A percentile compares a stretch with the other conserved stretches of the same genome.
These are phyloP conservation scores for Arctia plantaginis DNA, from an alignment of 2,888 invertebrate genomes.

Conservation along the genomic window DNA sequence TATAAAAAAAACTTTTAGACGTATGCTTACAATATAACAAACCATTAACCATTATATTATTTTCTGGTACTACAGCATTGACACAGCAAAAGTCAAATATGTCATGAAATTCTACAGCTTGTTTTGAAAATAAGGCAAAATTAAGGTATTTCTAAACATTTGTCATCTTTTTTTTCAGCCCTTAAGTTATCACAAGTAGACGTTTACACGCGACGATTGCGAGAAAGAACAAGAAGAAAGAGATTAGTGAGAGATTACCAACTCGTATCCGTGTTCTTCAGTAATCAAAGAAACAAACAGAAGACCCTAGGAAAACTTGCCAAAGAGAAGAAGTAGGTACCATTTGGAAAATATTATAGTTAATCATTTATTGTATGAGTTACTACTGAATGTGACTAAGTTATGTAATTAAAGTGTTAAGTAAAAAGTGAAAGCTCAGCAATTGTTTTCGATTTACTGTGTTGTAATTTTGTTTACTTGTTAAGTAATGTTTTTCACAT, in stretches of 20 bases:
- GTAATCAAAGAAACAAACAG: constrained; percentile 88
- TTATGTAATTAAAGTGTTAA: no score
- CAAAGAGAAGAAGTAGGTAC: constrained; percentile 91
- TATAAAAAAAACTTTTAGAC: no score
- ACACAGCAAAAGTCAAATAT: neutral
- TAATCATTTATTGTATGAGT: neutral
- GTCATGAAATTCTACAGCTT: neutral
- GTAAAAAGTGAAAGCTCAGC: neutral
- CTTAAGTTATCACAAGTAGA: constrained; percentile 97
- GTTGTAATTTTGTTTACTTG: neutral
- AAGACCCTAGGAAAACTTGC: constrained; percentile 88
- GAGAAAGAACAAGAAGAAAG: constrained; percentile 96
- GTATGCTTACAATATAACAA: neutral
- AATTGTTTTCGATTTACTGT: neutral
- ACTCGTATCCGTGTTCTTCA: constrained; percentile 94
- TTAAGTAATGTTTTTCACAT: neutral
- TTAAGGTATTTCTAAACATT: neutral
- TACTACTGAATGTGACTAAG: neutral
- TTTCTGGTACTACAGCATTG: no score
- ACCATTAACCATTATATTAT: no score
- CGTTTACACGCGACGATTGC: constrained; percentile 93
- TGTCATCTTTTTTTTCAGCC: constrained; percentile 79
- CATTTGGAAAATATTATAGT: neutral
- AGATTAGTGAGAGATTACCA: constrained; percentile 96
- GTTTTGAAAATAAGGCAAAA: neutral